Base-by-base conservation (phyloP, 2,888 invertebrate genomes). In the Theristus sp. region DNA sequence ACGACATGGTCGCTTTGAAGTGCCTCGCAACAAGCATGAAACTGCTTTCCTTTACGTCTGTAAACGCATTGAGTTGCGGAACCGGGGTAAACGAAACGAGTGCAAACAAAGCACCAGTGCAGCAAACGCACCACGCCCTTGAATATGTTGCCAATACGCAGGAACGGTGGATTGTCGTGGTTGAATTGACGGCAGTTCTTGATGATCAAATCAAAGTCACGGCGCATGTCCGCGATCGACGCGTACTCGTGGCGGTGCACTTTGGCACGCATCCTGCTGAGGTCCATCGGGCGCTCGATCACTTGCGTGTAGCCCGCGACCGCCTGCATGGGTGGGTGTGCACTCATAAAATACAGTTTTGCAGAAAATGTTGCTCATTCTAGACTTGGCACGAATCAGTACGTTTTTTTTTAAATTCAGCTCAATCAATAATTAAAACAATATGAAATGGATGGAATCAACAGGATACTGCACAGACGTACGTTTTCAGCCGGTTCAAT, bases 151-250 rank as follows among this genome's bases (percentile, higher is more conserved):
- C 24, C 61, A 27, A 31, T 31, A n/a, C 62, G 60, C 27, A 64
- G 47, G 61, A 62, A 70, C 49, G 60, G 65, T 20, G 49, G 46
- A 62, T 71, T 68, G 26, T 63, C 60, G 10, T 87, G 85, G 75
- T 98, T 98, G 75, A 96, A 98, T 0, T 85, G 85, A 69, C 90
- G 80, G 72, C 96, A 98, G 76, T 98, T 98, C 66, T 83, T 83
- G 61, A 94, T 87, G 86, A 98, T 94, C n/a, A 94, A 80, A 69
- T 85, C 83, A 74, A 96, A 94, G 78, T 98, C 96, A 0, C 80
- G 79, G 71, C 89, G 87, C 70, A 96, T 82, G 38, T 85, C 83
- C 63, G 84, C 83, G 52, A 94, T 79, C 58, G 81, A 82, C 10
- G 77, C 76, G 74, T 89, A 89, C 56, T 68, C 67, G 65, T 79